A percentile compares a stretch with the other conserved stretches of the same genome.
Evolutionary conservation across 1,140 invertebrate genomes (phyloP).

Genomic region (Euura lappo): DNA sequence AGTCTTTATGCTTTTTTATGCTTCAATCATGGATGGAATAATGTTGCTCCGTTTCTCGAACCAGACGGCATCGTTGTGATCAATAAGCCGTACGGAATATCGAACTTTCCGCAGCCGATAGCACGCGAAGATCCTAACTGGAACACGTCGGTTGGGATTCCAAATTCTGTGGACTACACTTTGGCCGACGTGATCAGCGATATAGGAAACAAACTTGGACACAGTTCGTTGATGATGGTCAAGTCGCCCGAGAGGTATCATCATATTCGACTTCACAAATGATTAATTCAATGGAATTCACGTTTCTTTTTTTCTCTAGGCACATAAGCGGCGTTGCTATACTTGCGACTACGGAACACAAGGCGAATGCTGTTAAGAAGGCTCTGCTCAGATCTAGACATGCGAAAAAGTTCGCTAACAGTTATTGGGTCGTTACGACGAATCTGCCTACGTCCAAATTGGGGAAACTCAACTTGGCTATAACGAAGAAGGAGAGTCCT

Average conservation of each 20-base stretch:
- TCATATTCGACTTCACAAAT: not conserved
- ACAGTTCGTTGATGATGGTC: conserved; percentile 35
- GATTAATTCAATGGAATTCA: not conserved
- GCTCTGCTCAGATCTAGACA: conserved; percentile 17
- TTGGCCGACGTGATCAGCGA: conserved; percentile 40
- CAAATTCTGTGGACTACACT: conserved; percentile 34
- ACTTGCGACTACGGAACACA: conserved; percentile 28
- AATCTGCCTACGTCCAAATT: conserved; percentile 33
- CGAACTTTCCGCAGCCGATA: conserved; percentile 6
- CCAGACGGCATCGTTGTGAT: conserved; percentile 52
- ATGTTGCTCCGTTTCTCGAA: too few relatives aligned
- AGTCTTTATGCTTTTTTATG: conserved; percentile 20
- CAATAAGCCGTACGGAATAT: conserved; percentile 59
- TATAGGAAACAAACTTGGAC: conserved; percentile 40
- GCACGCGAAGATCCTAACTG: not conserved
- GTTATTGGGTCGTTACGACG: conserved; percentile 46
- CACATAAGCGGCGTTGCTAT: conserved; percentile 44
- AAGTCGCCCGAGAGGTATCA: conserved; percentile 50
- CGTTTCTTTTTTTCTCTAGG: conserved; percentile 26
- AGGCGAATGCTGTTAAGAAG: conserved; percentile 21
- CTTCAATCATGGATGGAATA: too few relatives aligned
- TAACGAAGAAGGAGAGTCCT: conserved; percentile 22
- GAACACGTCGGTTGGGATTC: conserved; percentile 19
- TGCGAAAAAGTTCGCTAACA: conserved; percentile 24
- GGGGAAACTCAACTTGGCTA: conserved; percentile 31